Evolutionary conservation across 2,888 invertebrate genomes (phyloP).

Genomic region (Rhorus exstirpatorius): DNA sequence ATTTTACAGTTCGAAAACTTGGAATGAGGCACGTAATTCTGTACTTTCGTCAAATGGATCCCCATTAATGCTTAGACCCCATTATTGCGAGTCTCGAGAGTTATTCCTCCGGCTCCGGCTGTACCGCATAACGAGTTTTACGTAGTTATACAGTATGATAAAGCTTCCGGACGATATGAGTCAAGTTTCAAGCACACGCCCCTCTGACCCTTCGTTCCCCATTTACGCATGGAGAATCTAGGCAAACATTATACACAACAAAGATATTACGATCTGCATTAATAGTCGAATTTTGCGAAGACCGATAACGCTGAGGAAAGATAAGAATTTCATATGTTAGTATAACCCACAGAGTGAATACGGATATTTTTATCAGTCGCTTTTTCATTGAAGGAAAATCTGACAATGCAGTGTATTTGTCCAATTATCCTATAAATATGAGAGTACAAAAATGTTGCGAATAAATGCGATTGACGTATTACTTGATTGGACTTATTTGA

Average conservation of each 20-base stretch:
- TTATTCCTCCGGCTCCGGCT: constrained; percentile 48
- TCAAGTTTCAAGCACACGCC: constrained; percentile 74
- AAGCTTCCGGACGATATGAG: constrained; percentile 71
- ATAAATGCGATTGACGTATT: no score
- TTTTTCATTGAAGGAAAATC: no score
- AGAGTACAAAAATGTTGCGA: no score
- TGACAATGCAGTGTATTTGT: no score
- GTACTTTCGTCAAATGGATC: constrained; percentile 39
- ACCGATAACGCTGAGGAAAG: not conserved
- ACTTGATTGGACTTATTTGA: no score
- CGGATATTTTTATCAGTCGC: no score
- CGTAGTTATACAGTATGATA: constrained; percentile 57
- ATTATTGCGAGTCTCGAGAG: constrained; percentile 26
- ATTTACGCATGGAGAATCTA: constrained; percentile 14
- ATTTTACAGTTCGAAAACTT: constrained; percentile 23
- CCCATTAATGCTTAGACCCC: constrained; percentile 46
- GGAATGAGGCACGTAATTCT: constrained; percentile 27
- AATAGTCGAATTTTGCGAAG: not conserved
- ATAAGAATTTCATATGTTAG: not conserved
- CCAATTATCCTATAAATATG: no score
- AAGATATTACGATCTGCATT: constrained; percentile 1
- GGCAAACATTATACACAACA: not conserved
- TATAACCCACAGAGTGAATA: no score
- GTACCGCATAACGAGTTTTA: constrained; percentile 70
- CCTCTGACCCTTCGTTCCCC: constrained; percentile 11